Base-by-base conservation (phyloP, 2,797 vertebrate species). In the Lagorchestes hirsutus region DNA sequence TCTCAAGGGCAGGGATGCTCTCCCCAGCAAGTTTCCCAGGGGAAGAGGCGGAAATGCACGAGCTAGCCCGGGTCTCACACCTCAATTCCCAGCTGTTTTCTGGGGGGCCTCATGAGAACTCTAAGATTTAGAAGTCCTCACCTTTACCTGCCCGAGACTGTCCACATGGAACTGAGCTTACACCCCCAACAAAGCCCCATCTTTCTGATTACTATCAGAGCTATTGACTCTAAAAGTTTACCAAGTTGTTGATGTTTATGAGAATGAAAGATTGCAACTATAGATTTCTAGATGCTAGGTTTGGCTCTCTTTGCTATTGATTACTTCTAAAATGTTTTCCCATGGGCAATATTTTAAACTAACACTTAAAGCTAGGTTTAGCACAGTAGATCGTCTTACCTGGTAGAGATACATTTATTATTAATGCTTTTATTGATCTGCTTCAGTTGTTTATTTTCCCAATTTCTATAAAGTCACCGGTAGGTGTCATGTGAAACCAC, bases 381-480 rank as follows among this genome's bases (percentile, higher is more conserved):
- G 92, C 54, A 96, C 93, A 97, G 97, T 28, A 31, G 55, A 96
- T 97, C 95, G 59, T 92, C 94, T 97, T 62, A 94, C 96, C 94
- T 95, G 96, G 59, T 95, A 74, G 94, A 98, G 50, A 94, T 90
- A 95, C 93, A 93, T 97, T 98, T 97, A 96, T 98, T 98, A 97
- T 96, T 97, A 97, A 97, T 95, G 93, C 90, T 97, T 97, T 97
- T 97, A 98, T 98, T 96, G 97, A 98, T 98, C 93, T 96, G 93
- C 50, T 54, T 54, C 94, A 96, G 97, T 95, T 97, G 94, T 96
- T 97, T 97, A 95, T 97, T 98, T 98, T 97, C 97, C 93, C 58
- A 91, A 98, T 95, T 96, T 67, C 92, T 96, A 94, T 93, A 95
- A 97, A 98, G 96, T 57, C 82, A 95, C 46, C 46, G 46, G 46